A percentile compares a stretch with the other conserved stretches of the same genome.
phyloP scores from a whole-genome alignment of 1,140 invertebrate species.

The Drosophila melanogaster region Release_6_plus_ISO1_MT NT_037436.4:19326001-19326500 shows the following conservation, averaged over 20 bases:
- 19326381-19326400: constrained; percentile 31
- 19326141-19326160: constrained; percentile 55
- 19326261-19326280: no score
- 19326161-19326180: constrained; percentile 30
- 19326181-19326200: constrained; percentile 8
- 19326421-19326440: constrained; percentile 77
- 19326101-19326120: constrained; percentile 47
- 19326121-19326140: constrained; percentile 62
- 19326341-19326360: constrained; percentile 2
- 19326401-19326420: constrained; percentile 78
- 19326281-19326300: no score
- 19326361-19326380: constrained; percentile 26
- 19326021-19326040: constrained; percentile 22
- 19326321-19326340: not conserved
- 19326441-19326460: constrained; percentile 53
- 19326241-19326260: not conserved
- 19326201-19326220: no score
- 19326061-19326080: constrained; percentile 50
- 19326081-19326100: constrained; percentile 45
- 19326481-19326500: constrained; percentile 63
- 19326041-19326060: constrained; percentile 73
- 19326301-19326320: not conserved
- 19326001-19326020: constrained; percentile 32
- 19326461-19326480: constrained; percentile 37
- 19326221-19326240: no score